These are phyloP conservation scores for Euthynnus affinis DNA, from an alignment of 2,797 vertebrate species.

Conservation along the genomic window DNA sequence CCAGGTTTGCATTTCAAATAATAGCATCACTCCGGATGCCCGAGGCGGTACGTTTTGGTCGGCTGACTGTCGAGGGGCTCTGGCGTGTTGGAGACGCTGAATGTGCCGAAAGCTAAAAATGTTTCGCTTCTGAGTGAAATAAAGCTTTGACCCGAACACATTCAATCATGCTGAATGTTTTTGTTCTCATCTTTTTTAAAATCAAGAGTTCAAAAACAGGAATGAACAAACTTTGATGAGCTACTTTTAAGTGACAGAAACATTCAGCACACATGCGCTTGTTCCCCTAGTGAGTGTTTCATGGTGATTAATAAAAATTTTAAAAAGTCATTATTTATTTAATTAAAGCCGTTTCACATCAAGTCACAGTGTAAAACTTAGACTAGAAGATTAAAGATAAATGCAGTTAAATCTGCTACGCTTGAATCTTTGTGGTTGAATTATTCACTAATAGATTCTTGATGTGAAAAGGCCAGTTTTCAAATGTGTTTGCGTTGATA, in stretches of 20 bases:
- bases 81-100: neutral
- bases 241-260: conserved; percentile 6
- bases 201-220: neutral
- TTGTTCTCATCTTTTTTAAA: neutral
- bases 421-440: neutral
- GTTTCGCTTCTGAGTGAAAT: conserved; percentile 10
- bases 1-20: conserved; percentile 9
- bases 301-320: neutral
- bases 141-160: conserved; percentile 5
- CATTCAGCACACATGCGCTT: conserved; percentile 14
- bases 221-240: neutral
- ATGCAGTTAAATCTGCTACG: neutral
- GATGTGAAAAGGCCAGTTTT: conserved; percentile 41
- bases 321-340: neutral
- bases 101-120: conserved; percentile 10
- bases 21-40: neutral
- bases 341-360: conserved; percentile 45
- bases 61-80: conserved; percentile 29
- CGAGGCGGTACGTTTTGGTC: neutral
- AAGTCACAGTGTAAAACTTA: neutral
- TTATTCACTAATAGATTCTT: neutral
- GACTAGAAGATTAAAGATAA: neutral
- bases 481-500: neutral
- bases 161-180: conserved; percentile 41
- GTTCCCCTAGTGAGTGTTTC: neutral